A percentile compares a stretch with the other conserved stretches of the same genome.
Conservation (phyloP, 2,797 vertebrate genomes). For the Labroides dimidiatus region DNA sequence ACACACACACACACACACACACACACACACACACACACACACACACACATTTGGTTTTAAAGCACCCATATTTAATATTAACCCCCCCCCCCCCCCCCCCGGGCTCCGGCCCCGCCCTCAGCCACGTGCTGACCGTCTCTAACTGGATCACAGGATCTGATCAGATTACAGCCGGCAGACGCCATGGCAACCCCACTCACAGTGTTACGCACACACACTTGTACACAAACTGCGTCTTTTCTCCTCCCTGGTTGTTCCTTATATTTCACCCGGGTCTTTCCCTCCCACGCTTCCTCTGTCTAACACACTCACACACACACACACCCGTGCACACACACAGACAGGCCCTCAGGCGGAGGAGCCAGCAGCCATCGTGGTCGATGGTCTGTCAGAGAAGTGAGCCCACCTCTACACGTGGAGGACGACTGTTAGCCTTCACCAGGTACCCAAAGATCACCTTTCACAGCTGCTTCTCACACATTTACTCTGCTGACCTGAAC, state of each 20-base stretch:
- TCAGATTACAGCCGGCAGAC: slow-evolving; percentile 91
- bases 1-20: slow-evolving; percentile 26
- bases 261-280: slow-evolving; percentile 36
- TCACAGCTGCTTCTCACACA: too few species aligned
- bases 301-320: neutral
- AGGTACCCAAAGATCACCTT: too few species aligned
- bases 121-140: slow-evolving; percentile 89
- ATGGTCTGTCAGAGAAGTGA: slow-evolving; percentile 72
- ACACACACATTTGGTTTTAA: slow-evolving; percentile 11
- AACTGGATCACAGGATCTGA: slow-evolving; percentile 97
- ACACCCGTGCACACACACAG: slow-evolving; percentile 10
- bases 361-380: slow-evolving; percentile 63
- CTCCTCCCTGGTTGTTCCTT: slow-evolving; percentile 43
- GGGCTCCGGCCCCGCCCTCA: too few species aligned
- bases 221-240: slow-evolving; percentile 36
- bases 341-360: slow-evolving; percentile 69
- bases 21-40: neutral
- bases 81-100: too few species aligned
- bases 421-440: slow-evolving; percentile 77
- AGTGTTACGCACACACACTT: slow-evolving; percentile 2
- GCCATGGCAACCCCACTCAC: slow-evolving; percentile 74
- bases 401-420: slow-evolving; percentile 49
- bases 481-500: too few species aligned
- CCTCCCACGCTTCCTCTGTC: slow-evolving; percentile 3
- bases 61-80: slow-evolving; percentile 4